Evolutionary conservation across 2,888 invertebrate genomes (phyloP), one percentile per base, ranked within the genome.

Genomic region (Priocnemis perturbator): DNA sequence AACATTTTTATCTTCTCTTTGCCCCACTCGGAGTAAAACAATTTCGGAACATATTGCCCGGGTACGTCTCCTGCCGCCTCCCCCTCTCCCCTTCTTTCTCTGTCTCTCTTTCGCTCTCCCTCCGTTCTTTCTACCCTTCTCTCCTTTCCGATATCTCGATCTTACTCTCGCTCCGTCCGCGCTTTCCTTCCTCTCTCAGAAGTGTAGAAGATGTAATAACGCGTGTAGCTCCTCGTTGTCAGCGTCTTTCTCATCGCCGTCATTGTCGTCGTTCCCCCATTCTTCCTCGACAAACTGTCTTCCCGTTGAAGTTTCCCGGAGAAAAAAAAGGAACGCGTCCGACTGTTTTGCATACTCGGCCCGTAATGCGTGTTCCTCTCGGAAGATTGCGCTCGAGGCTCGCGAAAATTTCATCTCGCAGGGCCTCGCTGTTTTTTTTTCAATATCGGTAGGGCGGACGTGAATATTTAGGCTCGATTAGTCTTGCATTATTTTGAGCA

Each of bases 1-100:
- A 83, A 81, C 81, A 81, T 81, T 83, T 52, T 9, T 60, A 45
- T 19, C 79, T 79, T 80, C 69, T 71, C 77, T 73, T 77, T 78
- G 61, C 70, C 67, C 70, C 70, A 67, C 64, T 73, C 76, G 73
- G 81, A 80, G 85, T 85, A 83, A 85, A 85, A 85, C 85, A 85
- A 84, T 85, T 85, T 85, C 80, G 81, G 77, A 84, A 85, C 85
- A 84, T 85, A 85, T 85, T 85, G 85, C 83, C 77, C 80, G 77
- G 71, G 76, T 74, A 74, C 74, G 65, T 64, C 26, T 23, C 37
- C 30, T 20, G 0, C 44, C 5, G 14, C 44, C 48, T 53, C n/a
- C n/a, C n/a, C n/a, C n/a, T n/a, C n/a, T n/a, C n/a, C n/a, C n/a
- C n/a, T n/a, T n/a, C n/a, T n/a, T n/a, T 15, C 17, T 0, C 2